Evolutionary conservation across 2,113 vertebrate genomes (phyloP).

Genomic region (Corythornis vintsioides): DNA sequence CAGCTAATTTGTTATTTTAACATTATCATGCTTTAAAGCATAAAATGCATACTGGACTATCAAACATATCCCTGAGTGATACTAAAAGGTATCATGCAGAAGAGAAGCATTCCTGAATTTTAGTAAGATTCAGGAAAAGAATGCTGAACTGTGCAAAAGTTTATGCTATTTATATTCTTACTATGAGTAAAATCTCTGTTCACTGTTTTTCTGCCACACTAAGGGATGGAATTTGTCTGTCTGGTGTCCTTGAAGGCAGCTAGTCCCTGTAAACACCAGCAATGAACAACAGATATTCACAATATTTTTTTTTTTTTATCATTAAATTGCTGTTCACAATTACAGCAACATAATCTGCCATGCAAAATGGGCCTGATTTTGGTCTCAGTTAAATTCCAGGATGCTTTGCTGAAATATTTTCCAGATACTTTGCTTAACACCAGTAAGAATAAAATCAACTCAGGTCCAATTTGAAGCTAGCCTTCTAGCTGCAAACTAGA

Average conservation of each 20-base stretch:
- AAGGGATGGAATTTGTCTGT: neutral
- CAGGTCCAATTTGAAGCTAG: neutral
- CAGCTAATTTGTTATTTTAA: neutral
- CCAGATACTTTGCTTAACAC: neutral
- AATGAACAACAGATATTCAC: neutral
- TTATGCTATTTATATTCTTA: neutral
- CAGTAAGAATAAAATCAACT: neutral
- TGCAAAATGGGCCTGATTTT: slow-evolving; percentile 17
- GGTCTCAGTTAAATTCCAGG: slow-evolving; percentile 6
- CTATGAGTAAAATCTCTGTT: neutral
- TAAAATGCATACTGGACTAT: neutral
- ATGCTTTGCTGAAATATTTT: slow-evolving; percentile 13
- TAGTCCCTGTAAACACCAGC: neutral
- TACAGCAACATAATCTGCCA: slow-evolving; percentile 2
- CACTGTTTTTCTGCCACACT: neutral
- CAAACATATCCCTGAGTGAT: neutral
- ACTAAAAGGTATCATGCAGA: neutral
- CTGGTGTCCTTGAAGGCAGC: neutral
- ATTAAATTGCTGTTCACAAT: slow-evolving; percentile 6
- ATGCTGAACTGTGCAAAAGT: neutral
- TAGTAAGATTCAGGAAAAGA: neutral
- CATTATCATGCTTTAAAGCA: neutral
- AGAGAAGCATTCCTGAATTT: neutral
- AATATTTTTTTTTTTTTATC: neutral
- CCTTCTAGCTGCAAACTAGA: neutral